Conservation (phyloP, 1,140 invertebrate species). For the Lamellibrachia luymesi region DNA sequence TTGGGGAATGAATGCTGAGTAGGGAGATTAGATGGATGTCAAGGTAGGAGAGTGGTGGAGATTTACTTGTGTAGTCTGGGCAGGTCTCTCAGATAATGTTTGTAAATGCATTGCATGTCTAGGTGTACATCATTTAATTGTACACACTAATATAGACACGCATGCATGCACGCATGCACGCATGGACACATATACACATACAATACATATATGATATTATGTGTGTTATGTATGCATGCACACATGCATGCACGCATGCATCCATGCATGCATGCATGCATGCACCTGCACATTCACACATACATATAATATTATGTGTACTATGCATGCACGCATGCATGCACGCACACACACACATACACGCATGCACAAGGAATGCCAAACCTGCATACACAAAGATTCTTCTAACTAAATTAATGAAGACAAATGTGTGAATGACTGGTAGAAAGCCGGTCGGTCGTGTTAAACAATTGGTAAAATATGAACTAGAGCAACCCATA, state of each 20-base stretch:
- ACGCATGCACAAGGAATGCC: too few relatives aligned
- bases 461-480: too few relatives aligned
- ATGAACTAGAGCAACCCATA: too few relatives aligned
- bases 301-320: too few relatives aligned
- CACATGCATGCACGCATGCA: not conserved
- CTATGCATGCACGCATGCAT: not conserved
- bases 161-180: not conserved
- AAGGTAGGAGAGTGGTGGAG: not conserved
- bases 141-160: not conserved
- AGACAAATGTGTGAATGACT: too few relatives aligned
- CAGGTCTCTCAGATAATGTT: not conserved
- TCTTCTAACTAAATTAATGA: too few relatives aligned
- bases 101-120: not conserved
- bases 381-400: too few relatives aligned
- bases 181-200: not conserved
- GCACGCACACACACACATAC: not conserved
- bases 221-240: not conserved
- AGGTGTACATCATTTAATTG: too few relatives aligned
- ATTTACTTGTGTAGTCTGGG: not conserved
- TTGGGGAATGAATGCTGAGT: not conserved
- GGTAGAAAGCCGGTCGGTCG: too few relatives aligned
- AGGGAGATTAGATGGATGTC: not conserved
- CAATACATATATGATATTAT: not conserved
- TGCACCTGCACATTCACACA: not conserved
- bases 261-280: not conserved